Conservation (phyloP, 2,888 invertebrate species). For the Venusia cambrica region DNA sequence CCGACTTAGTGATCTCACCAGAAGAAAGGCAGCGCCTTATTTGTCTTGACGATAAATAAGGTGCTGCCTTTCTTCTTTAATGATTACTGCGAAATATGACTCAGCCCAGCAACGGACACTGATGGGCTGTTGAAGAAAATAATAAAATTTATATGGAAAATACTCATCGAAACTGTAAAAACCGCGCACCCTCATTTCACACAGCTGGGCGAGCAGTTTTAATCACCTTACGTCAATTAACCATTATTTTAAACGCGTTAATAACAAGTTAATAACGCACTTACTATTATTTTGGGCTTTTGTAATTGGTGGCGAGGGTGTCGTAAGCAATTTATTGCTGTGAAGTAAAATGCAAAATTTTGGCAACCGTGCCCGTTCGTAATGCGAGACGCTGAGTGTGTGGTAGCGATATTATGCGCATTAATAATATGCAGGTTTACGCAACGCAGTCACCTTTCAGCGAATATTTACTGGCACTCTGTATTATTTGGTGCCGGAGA, state of each 20-base stretch:
- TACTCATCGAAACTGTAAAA: too few relatives aligned
- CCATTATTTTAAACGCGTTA: constrained; percentile 16
- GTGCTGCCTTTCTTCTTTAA: too few relatives aligned
- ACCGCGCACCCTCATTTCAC: too few relatives aligned
- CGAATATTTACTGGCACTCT: constrained; percentile 14
- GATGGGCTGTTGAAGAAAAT: too few relatives aligned
- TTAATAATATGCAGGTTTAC: constrained; percentile 42
- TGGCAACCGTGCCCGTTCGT: constrained; percentile 46
- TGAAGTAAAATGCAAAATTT: constrained; percentile 47
- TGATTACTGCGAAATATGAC: too few relatives aligned
- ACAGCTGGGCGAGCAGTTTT: constrained; percentile 2
- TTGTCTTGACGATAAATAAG: too few relatives aligned
- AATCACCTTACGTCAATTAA: constrained; percentile 9
- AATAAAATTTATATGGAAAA: too few relatives aligned
- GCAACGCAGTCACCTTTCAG: constrained; percentile 25
- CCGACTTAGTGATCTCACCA: too few relatives aligned
- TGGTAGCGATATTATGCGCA: constrained; percentile 41
- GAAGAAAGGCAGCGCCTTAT: too few relatives aligned
- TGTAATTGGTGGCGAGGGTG: constrained; percentile 31
- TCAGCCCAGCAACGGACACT: too few relatives aligned
- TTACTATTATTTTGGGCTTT: constrained; percentile 25
- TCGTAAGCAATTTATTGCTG: constrained; percentile 34
- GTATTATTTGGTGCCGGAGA: neutral
- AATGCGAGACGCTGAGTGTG: constrained; percentile 46
- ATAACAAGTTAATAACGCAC: constrained; percentile 19